Conservation (phyloP, 2,888 invertebrate species). For the Caenorhabditis panamensis region DNA sequence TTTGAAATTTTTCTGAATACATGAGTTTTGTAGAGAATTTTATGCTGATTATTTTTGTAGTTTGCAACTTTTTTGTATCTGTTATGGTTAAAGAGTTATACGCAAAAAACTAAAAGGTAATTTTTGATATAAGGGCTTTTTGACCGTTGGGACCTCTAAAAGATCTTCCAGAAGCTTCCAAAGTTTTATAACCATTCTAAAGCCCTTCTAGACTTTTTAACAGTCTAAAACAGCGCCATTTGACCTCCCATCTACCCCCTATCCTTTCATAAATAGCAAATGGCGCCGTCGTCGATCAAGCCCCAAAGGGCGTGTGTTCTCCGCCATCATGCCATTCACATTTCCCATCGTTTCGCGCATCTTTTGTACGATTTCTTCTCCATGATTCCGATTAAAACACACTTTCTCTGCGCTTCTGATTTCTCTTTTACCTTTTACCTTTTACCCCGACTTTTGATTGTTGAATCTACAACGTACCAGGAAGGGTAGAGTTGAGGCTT, state of each 20-base stretch:
- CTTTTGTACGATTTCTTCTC: background rate
- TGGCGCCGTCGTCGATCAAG: background rate
- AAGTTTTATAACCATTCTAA: too few relatives aligned
- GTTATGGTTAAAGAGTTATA: too few relatives aligned
- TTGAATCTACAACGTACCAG: too few relatives aligned
- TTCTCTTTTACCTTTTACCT: too few relatives aligned
- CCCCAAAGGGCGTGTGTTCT: slow-evolving; percentile 2
- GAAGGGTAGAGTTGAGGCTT: too few relatives aligned
- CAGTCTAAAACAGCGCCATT: background rate
- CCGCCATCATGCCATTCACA: background rate
- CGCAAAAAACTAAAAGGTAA: too few relatives aligned
- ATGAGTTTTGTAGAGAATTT: background rate
- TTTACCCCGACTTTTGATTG: too few relatives aligned
- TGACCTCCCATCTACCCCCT: background rate
- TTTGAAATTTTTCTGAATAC: background rate
- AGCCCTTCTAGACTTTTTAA: background rate
- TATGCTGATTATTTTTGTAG: slow-evolving; percentile 10
- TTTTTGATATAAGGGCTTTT: too few relatives aligned
- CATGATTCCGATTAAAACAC: background rate
- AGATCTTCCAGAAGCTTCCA: too few relatives aligned
- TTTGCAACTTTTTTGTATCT: background rate
- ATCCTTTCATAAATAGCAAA: background rate
- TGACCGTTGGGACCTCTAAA: too few relatives aligned
- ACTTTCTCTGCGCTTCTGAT: too few relatives aligned
- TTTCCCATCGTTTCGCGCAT: background rate